Percentiles rank a stretch among this genome's conserved stretches.
Evolutionary conservation across 2,888 invertebrate species (phyloP).

Genomic region (Drosophila quinaria): DNA sequence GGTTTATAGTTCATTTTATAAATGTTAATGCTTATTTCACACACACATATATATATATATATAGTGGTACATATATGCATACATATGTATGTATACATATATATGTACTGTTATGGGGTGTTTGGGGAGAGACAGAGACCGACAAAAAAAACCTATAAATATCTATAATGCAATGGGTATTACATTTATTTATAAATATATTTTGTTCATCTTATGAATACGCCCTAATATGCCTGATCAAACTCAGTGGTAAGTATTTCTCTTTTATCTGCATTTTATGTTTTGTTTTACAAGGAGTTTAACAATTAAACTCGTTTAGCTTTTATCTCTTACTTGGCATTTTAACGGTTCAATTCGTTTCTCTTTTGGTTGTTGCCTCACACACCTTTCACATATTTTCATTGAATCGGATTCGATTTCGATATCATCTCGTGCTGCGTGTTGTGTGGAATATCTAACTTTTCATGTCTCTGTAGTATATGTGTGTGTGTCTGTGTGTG

Average conservation of each 20-base stretch:
- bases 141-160: constrained; percentile 29
- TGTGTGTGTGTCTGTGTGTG: constrained; percentile 23
- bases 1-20: constrained; percentile 48
- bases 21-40: constrained; percentile 62
- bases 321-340: constrained; percentile 39
- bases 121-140: constrained; percentile 25
- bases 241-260: constrained; percentile 61
- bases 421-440: constrained; percentile 31
- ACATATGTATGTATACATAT: constrained; percentile 10
- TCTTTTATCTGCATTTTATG: constrained; percentile 20
- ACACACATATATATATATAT: constrained; percentile 47
- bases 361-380: constrained; percentile 20
- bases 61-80: constrained; percentile 22
- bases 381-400: constrained; percentile 25
- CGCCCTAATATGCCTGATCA: constrained; percentile 60
- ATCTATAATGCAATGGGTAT: constrained; percentile 28
- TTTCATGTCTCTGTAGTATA: constrained; percentile 6
- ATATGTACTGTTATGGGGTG: constrained; percentile 28
- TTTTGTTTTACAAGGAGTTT: constrained; percentile 14
- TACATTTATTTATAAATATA: constrained; percentile 33
- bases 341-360: constrained; percentile 55
- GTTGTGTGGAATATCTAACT: constrained; percentile 23
- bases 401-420: constrained; percentile 38
- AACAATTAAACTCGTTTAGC: constrained; percentile 35
- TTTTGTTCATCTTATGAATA: constrained; percentile 29